Evolutionary conservation across 2,888 invertebrate species (phyloP).

Genomic region (Eugnorisma glareosa): DNA sequence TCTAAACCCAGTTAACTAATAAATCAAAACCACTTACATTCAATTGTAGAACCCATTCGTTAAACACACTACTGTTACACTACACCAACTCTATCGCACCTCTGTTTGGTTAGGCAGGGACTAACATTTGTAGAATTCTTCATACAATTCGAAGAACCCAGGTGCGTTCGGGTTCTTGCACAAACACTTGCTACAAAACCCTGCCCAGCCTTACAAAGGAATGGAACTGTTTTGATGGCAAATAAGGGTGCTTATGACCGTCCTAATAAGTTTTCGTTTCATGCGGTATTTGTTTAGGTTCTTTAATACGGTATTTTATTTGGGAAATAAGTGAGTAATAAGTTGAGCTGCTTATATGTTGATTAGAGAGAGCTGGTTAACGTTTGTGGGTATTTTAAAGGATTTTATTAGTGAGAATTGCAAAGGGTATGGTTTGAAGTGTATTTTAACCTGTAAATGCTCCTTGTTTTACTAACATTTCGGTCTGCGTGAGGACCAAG

Average conservation of each 20-base stretch:
- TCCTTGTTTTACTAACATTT: not conserved
- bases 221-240: constrained; percentile 72
- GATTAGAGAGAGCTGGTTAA: constrained; percentile 19
- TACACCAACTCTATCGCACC: constrained; percentile 60
- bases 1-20: constrained; percentile 27
- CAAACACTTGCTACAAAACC: constrained; percentile 74
- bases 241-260: constrained; percentile 67
- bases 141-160: constrained; percentile 73
- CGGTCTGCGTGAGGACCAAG: not conserved
- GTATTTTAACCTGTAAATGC: not conserved
- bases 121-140: constrained; percentile 72
- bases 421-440: not conserved
- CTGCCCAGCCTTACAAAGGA: constrained; percentile 62
- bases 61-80: constrained; percentile 56
- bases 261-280: constrained; percentile 60
- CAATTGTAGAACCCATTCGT: constrained; percentile 42
- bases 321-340: constrained; percentile 53
- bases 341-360: constrained; percentile 55
- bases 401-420: not conserved
- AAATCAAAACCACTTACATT: constrained; percentile 52
- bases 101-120: constrained; percentile 65
- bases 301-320: constrained; percentile 62
- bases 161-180: constrained; percentile 72
- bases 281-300: constrained; percentile 63
- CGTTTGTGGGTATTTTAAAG: not conserved